A percentile compares a stretch with the other conserved stretches of the same genome.
These are phyloP conservation scores for Bhutanitis thaidina DNA, from an alignment of 2,888 invertebrate species.

Conservation along the genomic window DNA sequence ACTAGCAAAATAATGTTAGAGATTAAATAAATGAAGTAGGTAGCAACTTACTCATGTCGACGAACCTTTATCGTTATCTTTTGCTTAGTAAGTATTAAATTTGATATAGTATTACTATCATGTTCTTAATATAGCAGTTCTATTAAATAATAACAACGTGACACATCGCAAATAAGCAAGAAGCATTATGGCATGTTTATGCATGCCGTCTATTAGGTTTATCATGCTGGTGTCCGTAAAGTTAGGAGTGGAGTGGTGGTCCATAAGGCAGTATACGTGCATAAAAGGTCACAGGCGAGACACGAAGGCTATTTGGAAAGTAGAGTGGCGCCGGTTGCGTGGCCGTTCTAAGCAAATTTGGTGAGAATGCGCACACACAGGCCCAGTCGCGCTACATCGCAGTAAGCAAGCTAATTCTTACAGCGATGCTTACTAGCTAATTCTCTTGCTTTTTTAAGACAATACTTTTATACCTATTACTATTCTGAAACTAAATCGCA, in stretches of 20 bases:
- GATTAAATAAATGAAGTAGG: neutral
- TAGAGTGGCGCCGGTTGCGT: constrained; percentile 65
- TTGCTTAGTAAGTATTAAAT: constrained; percentile 36
- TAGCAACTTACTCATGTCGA: constrained; percentile 31
- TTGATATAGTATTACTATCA: constrained; percentile 33
- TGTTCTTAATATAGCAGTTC: constrained; percentile 36
- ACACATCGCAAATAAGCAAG: constrained; percentile 21
- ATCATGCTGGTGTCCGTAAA: constrained; percentile 45
- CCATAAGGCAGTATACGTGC: constrained; percentile 56
- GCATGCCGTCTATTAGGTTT: constrained; percentile 9
- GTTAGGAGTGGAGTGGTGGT: constrained; percentile 49
- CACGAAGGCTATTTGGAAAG: constrained; percentile 76
- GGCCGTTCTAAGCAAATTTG: constrained; percentile 64
- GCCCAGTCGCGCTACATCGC: constrained; percentile 19
- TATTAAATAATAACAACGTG: constrained; percentile 32
- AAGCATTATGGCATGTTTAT: constrained; percentile 13
- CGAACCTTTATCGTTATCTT: constrained; percentile 44
- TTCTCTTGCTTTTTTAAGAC: no score
- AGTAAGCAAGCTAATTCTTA: constrained; percentile 11
- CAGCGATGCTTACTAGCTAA: no score
- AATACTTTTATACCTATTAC: no score
- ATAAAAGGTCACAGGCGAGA: constrained; percentile 77
- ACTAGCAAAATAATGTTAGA: no score
- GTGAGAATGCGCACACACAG: constrained; percentile 43
- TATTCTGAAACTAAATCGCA: neutral